Evolutionary conservation across 2,797 vertebrate genomes (phyloP).

Genomic region (Tragopan temminckii): DNA sequence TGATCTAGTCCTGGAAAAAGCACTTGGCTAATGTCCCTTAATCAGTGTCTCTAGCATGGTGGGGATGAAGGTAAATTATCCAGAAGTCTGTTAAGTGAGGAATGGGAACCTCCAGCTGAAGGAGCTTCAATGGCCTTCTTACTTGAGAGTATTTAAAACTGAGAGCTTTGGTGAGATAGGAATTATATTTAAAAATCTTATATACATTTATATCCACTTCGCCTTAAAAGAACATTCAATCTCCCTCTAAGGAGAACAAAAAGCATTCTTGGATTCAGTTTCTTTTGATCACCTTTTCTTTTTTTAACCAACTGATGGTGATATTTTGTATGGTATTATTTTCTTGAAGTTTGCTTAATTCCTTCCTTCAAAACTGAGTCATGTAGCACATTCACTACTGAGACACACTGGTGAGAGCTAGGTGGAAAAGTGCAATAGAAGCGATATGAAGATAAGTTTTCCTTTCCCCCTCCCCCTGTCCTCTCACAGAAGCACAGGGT

Average conservation of each 20-base stretch:
- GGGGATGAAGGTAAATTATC: constrained; percentile 53
- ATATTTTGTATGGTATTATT: background rate
- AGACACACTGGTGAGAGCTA: background rate
- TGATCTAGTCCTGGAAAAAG: constrained; percentile 40
- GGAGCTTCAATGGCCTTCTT: constrained; percentile 16
- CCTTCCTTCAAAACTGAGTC: background rate
- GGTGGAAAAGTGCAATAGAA: background rate
- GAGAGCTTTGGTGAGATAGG: constrained; percentile 20
- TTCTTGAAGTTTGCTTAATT: constrained; percentile 10
- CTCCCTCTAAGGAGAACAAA: background rate
- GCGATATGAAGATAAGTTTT: background rate
- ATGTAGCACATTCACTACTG: background rate
- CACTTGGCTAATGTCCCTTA: constrained; percentile 18
- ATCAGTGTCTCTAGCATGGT: background rate
- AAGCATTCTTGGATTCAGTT: background rate
- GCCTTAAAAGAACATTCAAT: constrained; percentile 12
- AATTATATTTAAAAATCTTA: constrained; percentile 25
- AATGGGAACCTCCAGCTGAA: background rate
- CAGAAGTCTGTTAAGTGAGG: constrained; percentile 16
- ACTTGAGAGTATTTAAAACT: constrained; percentile 29
- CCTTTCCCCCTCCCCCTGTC: background rate
- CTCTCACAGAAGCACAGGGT: background rate
- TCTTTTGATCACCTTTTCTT: constrained; percentile 31
- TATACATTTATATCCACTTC: background rate
- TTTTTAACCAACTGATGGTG: background rate